Conservation (phyloP, 2,113 vertebrate genomes). For the Tichodroma muraria region DNA sequence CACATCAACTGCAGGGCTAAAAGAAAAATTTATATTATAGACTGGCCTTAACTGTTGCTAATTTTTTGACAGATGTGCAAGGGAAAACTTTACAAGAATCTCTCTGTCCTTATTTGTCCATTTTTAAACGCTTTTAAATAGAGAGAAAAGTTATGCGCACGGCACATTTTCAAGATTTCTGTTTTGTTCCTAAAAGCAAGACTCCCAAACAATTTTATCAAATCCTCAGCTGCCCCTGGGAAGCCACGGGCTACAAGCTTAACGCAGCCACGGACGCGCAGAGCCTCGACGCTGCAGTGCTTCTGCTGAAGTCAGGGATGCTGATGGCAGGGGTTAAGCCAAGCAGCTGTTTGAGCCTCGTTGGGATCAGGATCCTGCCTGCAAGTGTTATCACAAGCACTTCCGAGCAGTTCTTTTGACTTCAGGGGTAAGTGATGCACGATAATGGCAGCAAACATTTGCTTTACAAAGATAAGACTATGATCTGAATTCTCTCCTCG, state of each 20-base stretch:
- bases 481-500: not conserved
- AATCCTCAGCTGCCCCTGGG: not conserved
- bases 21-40: not conserved
- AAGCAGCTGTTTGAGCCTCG: not conserved
- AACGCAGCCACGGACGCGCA: accelerated
- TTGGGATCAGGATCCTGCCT: not conserved
- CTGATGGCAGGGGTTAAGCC: not conserved
- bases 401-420: not conserved
- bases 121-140: not conserved
- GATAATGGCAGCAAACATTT: not conserved
- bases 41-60: not conserved
- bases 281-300: not conserved
- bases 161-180: not conserved
- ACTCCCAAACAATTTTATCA: not conserved
- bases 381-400: not conserved
- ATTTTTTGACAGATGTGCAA: not conserved
- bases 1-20: not conserved
- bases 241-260: accelerated
- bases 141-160: not conserved
- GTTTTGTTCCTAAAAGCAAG: not conserved
- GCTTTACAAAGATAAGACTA: not conserved
- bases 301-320: not conserved
- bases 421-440: not conserved
- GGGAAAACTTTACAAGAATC: not conserved
- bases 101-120: not conserved